Percentiles rank a stretch among this genome's conserved stretches.
These are phyloP conservation scores for Acridotheres tristis DNA, from an alignment of 2,797 vertebrate genomes.

Conservation along the genomic window DNA sequence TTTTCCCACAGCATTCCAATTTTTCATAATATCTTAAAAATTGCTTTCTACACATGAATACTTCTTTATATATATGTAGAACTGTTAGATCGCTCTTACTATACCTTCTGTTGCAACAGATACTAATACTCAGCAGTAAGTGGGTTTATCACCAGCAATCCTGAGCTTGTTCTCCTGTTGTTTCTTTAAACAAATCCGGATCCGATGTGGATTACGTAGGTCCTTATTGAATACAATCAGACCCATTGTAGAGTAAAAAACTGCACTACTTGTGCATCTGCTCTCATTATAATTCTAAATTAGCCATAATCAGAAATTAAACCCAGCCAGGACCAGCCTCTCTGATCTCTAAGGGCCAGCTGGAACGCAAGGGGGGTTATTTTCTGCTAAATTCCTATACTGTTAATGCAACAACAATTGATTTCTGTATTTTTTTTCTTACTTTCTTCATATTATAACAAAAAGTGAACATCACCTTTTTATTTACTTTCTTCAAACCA, in stretches of 20 bases:
- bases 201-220: neutral
- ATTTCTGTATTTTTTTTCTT: neutral
- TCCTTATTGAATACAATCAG: neutral
- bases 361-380: neutral
- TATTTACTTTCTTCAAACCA: neutral
- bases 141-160: neutral
- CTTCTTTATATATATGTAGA: neutral
- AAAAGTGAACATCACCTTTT: neutral
- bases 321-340: fast-evolving
- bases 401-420: neutral
- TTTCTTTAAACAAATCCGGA: neutral
- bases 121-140: neutral
- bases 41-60: neutral
- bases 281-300: neutral
- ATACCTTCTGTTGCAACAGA: neutral
- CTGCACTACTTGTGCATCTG: neutral
- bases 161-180: neutral
- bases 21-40: neutral
- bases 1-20: neutral
- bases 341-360: fast-evolving
- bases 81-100: neutral
- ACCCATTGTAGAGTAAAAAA: neutral
- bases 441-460: neutral
- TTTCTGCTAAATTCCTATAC: neutral
- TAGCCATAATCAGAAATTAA: neutral